Evolutionary conservation across 2,797 vertebrate species (phyloP).

Genomic region (Etheostoma perlongum): DNA sequence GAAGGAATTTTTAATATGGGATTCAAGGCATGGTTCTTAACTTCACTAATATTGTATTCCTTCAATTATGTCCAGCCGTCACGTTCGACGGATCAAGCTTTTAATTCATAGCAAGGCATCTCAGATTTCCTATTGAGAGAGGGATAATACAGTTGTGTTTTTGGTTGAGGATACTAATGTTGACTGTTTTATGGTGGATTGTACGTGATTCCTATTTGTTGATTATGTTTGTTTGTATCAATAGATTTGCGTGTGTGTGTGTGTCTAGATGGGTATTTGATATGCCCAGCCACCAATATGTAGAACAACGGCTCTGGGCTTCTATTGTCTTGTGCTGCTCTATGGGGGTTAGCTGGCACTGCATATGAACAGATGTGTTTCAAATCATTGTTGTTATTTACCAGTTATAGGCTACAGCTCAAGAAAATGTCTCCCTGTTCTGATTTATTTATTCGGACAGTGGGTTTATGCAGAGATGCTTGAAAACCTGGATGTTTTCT

Average conservation of each 20-base stretch:
- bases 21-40: conserved; percentile 38
- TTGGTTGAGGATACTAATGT: conserved; percentile 58
- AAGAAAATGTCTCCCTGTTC: conserved; percentile 68
- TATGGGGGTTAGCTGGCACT: conserved; percentile 71
- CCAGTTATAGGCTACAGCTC: conserved; percentile 70
- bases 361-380: conserved; percentile 74
- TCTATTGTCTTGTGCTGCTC: conserved; percentile 76
- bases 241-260: conserved; percentile 41
- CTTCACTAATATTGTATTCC: conserved; percentile 49
- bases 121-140: conserved; percentile 65
- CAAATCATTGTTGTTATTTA: conserved; percentile 79
- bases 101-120: conserved; percentile 58
- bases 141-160: conserved; percentile 63
- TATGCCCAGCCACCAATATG: conserved; percentile 71
- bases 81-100: conserved; percentile 53
- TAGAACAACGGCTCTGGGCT: conserved; percentile 73
- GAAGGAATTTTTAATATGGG: conserved; percentile 20
- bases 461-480: conserved; percentile 78
- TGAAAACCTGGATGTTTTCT: conserved; percentile 77
- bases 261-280: conserved; percentile 62
- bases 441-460: conserved; percentile 84
- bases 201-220: conserved; percentile 60
- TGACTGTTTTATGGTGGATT: conserved; percentile 56
- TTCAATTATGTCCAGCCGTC: conserved; percentile 62
- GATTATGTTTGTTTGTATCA: conserved; percentile 69